Base-by-base conservation (phyloP, 2,113 vertebrate genomes). In the Pygoscelis adeliae region DNA sequence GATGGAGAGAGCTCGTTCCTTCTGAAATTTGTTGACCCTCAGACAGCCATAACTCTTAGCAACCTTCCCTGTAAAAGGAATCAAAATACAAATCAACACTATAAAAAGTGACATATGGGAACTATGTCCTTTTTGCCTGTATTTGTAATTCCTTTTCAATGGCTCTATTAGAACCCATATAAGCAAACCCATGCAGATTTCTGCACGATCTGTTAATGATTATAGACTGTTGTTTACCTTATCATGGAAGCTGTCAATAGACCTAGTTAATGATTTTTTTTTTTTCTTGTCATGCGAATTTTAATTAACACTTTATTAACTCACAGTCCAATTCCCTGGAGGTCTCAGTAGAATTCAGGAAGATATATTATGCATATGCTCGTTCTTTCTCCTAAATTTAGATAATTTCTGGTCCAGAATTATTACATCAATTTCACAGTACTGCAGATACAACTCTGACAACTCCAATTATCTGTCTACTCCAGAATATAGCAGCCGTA, bases 11-110 rank as follows among this genome's bases (percentile, higher is more conserved):
- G 81, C 53, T 72, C 50, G 83, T 20, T 95, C 91, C 70, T 82
- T 30, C 81, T 69, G 66, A 92, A 97, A 97, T 97, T 95, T 97
- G 96, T 95, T 90, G 96, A 96, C 97, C 96, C 95, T 96, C 82
- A 95, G 97, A 94, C 95, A 92, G 85, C 49, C 12, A 58, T 95
- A 97, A 96, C 67, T 97, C 96, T 53, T 14, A 8, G 79, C 89
- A 94, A 80, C 87, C 82, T 92, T 96, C 95, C 80, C 84, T 52
- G 82, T 46, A 62, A 86, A 96, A 97, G 71, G 95, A 94, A 97
- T 97, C 95, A 97, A 97, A 97, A 96, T 85, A 95, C 92, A 97
- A 94, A 97, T 93, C 95, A 91, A 72, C 56, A n/a, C 74, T 70
- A 78, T 95, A 97, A 94, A 97, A 94, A 84, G 63, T 83, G 84